These are phyloP conservation scores for Phrynosoma platyrhinos DNA, from an alignment of 2,113 vertebrate genomes.

Conservation along the genomic window DNA sequence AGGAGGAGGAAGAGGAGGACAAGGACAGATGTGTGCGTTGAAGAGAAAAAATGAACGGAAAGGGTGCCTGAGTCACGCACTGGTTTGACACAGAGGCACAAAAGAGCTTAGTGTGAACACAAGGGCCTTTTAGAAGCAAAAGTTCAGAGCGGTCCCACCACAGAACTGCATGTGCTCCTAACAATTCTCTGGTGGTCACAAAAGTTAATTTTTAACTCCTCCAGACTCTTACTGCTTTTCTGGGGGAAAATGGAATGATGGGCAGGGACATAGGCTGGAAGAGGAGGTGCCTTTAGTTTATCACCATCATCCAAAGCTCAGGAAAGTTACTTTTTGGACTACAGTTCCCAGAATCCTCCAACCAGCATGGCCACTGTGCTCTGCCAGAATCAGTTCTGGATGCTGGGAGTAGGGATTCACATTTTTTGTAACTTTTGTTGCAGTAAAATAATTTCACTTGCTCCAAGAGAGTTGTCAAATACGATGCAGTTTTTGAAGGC, in stretches of 20 bases:
- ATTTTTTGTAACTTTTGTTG: too few species aligned
- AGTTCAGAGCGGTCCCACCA: constrained; percentile 28
- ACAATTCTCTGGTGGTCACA: accelerated
- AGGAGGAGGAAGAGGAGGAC: background rate
- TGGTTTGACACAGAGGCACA: background rate
- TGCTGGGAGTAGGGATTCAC: too few species aligned
- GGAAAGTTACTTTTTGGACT: too few species aligned
- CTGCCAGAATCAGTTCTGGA: too few species aligned
- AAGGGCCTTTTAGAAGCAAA: background rate
- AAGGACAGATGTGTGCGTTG: background rate
- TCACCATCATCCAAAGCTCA: too few species aligned
- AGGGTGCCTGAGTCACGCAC: background rate
- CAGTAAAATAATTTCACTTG: too few species aligned
- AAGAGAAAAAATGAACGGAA: constrained; percentile 41
- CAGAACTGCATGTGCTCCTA: constrained; percentile 29
- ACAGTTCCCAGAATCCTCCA: too few species aligned
- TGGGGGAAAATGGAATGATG: background rate
- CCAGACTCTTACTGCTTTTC: background rate
- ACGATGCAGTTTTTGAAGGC: too few species aligned
- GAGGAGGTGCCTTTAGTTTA: too few species aligned
- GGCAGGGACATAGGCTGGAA: background rate
- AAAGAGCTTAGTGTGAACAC: background rate
- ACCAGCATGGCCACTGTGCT: too few species aligned
- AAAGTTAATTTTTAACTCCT: constrained; percentile 50
- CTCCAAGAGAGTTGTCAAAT: too few species aligned